Evolutionary conservation across 2,888 invertebrate species (phyloP).

Genomic region (Serripes groenlandicus): DNA sequence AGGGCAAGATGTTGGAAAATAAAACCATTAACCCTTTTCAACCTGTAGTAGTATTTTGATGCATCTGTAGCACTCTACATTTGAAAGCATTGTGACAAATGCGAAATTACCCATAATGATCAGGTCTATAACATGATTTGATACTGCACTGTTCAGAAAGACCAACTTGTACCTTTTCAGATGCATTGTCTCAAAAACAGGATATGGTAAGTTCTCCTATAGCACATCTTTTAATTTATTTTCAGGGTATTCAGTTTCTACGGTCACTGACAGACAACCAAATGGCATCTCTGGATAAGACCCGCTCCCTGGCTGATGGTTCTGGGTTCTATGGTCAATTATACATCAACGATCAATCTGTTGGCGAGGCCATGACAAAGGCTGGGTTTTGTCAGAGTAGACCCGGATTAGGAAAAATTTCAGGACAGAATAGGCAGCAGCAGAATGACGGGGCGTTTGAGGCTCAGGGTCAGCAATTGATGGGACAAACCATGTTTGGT

Average conservation of each 20-base stretch:
- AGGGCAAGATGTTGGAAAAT: no score
- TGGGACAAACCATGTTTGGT: conserved; percentile 27
- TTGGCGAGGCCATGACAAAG: conserved; percentile 74
- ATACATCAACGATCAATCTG: conserved; percentile 65
- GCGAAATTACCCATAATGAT: no score
- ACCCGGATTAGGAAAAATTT: conserved; percentile 63
- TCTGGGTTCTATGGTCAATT: conserved; percentile 77
- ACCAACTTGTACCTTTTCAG: no score
- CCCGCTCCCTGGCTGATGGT: conserved; percentile 71
- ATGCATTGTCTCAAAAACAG: no score
- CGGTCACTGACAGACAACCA: conserved; percentile 72
- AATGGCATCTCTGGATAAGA: conserved; percentile 66
- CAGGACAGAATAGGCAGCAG: neutral
- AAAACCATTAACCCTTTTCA: no score
- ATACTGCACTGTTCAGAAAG: no score
- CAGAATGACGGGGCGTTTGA: conserved; percentile 20
- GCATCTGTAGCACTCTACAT: no score
- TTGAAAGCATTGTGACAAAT: no score
- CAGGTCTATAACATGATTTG: no score
- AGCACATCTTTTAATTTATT: no score
- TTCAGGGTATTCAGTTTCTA: conserved; percentile 75
- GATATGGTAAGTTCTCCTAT: no score
- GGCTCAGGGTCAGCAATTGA: neutral
- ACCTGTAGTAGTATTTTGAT: no score
- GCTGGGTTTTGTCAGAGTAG: conserved; percentile 74